Percentiles rank a stretch among this genome's conserved stretches.
Conservation (phyloP, 1,140 invertebrate species). For the Trypoxylus dichotomus region DNA sequence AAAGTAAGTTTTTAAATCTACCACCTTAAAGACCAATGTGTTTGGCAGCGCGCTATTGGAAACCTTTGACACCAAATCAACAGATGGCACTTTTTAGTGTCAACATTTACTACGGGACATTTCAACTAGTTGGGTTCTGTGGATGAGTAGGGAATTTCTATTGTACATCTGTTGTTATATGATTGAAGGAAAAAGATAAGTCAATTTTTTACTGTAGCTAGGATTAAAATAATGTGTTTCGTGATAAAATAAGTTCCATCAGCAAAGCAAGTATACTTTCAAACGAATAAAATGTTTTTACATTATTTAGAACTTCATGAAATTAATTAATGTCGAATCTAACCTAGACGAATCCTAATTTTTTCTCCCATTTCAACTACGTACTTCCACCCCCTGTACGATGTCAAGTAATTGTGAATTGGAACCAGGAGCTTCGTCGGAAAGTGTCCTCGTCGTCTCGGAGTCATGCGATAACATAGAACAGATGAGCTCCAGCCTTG, state of each 20-base stretch:
- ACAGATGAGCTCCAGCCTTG: slow-evolving; percentile 64
- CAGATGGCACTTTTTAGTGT: too few species aligned
- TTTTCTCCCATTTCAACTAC: neutral
- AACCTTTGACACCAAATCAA: too few species aligned
- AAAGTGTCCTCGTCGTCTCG: slow-evolving; percentile 69
- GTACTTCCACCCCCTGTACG: slow-evolving; percentile 7
- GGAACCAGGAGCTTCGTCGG: slow-evolving; percentile 58
- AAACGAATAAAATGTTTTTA: neutral
- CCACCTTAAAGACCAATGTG: too few species aligned
- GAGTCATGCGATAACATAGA: slow-evolving; percentile 72
- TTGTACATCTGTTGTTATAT: too few species aligned
- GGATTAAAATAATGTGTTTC: neutral
- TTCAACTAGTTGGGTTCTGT: too few species aligned
- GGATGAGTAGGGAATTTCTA: too few species aligned
- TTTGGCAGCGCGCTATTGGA: too few species aligned
- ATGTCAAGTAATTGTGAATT: slow-evolving; percentile 43
- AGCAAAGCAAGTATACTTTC: too few species aligned
- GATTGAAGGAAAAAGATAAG: neutral
- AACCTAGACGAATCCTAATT: neutral
- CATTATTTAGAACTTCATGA: neutral
- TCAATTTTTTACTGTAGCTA: neutral
- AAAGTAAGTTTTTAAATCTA: too few species aligned
- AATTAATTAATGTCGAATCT: slow-evolving; percentile 17
- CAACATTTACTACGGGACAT: too few species aligned
- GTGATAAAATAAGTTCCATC: neutral